Evolutionary conservation across 2,113 vertebrate genomes (phyloP).

Genomic region (Galeopterus variegatus): DNA sequence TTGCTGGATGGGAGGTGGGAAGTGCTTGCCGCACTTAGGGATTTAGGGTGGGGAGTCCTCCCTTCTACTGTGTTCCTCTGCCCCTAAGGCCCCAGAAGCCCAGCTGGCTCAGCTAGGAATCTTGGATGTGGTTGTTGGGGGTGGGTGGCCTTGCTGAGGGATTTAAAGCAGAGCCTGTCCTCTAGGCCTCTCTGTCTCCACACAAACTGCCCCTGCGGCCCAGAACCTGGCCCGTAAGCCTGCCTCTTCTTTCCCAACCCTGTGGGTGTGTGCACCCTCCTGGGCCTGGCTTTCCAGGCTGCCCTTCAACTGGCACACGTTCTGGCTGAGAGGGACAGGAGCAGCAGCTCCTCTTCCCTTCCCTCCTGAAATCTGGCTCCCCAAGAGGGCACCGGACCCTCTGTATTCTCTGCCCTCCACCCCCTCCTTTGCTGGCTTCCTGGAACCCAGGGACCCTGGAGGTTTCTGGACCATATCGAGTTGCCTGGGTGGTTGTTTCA

Average conservation of each 20-base stretch:
- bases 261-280: background rate
- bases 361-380: background rate
- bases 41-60: background rate
- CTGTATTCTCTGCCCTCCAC: slow-evolving; percentile 51
- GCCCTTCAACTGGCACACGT: background rate
- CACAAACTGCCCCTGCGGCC: background rate
- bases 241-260: background rate
- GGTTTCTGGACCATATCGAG: slow-evolving; percentile 82
- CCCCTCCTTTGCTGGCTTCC: slow-evolving; percentile 74
- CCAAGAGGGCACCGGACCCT: slow-evolving; percentile 45
- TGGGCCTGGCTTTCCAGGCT: background rate
- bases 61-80: background rate
- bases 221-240: background rate
- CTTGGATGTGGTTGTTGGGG: slow-evolving; percentile 31
- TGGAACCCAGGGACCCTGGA: slow-evolving; percentile 83
- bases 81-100: background rate
- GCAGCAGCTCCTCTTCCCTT: background rate
- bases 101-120: slow-evolving; percentile 55
- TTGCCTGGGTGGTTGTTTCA: slow-evolving; percentile 80
- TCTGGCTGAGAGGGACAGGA: background rate
- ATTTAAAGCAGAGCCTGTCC: background rate
- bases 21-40: background rate
- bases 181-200: background rate
- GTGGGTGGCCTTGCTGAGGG: background rate
- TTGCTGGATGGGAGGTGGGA: background rate